These are phyloP conservation scores for Pachydiplax longipennis DNA, from an alignment of 2,888 invertebrate genomes.

Conservation along the genomic window DNA sequence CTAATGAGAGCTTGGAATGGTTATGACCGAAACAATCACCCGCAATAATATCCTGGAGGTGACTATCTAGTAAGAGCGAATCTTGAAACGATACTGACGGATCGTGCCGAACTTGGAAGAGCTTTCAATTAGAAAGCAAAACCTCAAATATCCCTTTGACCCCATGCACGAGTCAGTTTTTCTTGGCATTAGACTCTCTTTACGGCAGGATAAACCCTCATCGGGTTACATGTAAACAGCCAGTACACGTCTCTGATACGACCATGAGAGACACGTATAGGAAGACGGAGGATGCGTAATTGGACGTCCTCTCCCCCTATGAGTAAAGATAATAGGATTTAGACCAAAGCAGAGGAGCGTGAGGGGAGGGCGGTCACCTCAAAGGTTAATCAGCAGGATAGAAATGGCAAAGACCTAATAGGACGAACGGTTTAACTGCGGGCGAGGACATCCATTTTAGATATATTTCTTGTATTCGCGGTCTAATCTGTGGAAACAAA, in stretches of 20 bases:
- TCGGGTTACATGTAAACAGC: neutral
- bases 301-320: neutral
- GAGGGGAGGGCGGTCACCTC: neutral
- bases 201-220: neutral
- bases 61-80: too few species aligned
- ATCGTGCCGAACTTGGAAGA: neutral
- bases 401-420: neutral
- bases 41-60: too few species aligned
- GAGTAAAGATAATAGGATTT: neutral
- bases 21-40: too few species aligned
- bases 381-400: neutral
- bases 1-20: too few species aligned
- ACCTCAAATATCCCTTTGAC: too few species aligned
- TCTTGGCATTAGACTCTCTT: neutral
- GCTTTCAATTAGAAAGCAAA: too few species aligned
- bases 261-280: neutral
- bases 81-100: too few species aligned
- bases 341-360: neutral
- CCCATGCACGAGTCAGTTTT: neutral
- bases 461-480: neutral
- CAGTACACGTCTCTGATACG: neutral
- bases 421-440: neutral
- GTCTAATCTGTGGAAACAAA: neutral
- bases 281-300: neutral
- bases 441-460: neutral